phyloP scores from a whole-genome alignment of 2,888 invertebrate genomes.

The Ochropleura leucogaster region DNA sequence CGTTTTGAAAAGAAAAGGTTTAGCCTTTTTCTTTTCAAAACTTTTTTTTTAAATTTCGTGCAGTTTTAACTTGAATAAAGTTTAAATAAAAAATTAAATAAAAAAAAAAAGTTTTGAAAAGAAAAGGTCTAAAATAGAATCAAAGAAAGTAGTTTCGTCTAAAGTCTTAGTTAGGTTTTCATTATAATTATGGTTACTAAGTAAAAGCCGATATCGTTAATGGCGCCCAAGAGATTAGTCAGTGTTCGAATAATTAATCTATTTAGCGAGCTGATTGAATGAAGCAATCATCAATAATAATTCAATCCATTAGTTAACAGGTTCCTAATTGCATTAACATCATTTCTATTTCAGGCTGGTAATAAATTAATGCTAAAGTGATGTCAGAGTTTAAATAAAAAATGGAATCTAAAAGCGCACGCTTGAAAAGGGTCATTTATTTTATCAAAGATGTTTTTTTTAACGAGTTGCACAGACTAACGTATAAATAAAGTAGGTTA shows the following conservation, averaged over 20 bases:
- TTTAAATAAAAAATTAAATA: not conserved
- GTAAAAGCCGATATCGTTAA: slow-evolving; percentile 22
- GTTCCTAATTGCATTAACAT: slow-evolving; percentile 8
- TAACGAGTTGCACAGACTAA: too few species aligned
- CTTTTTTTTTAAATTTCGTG: too few species aligned
- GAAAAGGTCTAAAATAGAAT: not conserved
- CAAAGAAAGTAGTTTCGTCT: not conserved
- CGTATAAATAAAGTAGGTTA: too few species aligned
- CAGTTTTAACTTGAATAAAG: too few species aligned
- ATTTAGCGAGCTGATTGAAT: slow-evolving; percentile 17
- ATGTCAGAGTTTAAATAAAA: not conserved
- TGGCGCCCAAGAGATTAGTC: slow-evolving; percentile 14
- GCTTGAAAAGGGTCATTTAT: too few species aligned
- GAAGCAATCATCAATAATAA: slow-evolving; percentile 18
- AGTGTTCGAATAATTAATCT: slow-evolving; percentile 23
- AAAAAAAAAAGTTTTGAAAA: not conserved
- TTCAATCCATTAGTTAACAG: slow-evolving; percentile 22
- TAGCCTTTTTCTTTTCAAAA: too few species aligned
- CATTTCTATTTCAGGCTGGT: slow-evolving; percentile 1
- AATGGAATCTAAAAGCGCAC: too few species aligned
- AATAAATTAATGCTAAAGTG: not conserved
- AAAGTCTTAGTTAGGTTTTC: not conserved
- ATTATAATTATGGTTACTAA: not conserved
- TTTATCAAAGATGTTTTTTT: too few species aligned
- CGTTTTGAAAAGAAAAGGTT: too few species aligned